Base-by-base conservation (phyloP, 2,797 vertebrate genomes). In the Crenuchus spilurus region DNA sequence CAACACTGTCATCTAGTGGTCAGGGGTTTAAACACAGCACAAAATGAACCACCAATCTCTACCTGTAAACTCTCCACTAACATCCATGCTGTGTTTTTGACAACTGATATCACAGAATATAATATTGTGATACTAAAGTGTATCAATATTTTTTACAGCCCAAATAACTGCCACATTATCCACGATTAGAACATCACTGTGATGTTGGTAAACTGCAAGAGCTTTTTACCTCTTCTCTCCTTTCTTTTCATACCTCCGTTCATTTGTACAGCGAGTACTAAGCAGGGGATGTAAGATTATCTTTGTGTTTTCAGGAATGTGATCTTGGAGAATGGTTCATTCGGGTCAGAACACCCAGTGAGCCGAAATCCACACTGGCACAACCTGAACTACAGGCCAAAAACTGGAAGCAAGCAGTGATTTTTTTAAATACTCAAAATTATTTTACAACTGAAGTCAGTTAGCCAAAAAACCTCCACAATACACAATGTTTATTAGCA, bases 231-330 rank as follows among this genome's bases (percentile, higher is more conserved):
- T 10, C 22, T 16, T 1, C 8, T 54, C 1, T 48, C 44, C 51
- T 18, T 48, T 18, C 11, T 20, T 11, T 58, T 39, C 3, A 13
- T 2, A 13, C n/a, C 55, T 0, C 1, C 13, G 51, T 6, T 30
- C 11, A 6, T 11, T 14, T 28, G 24, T 30, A 7, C 24, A 16
- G 51, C 51, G 26, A 30, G 51, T 30, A 26, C 26, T 54, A 30
- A 30, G 48, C 48, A 51, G 51, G 51, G 46, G 26, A 30, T 54
- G 51, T 54, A 75, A 75, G 74, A 75, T 70, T 62, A 75, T 75
- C 74, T 75, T 30, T 61, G 66, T 75, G 74, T 62, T 54, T 75
- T 75, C 74, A 75, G 74, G 74, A 75, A 75, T 70, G 74, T 63
- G 74, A 75, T 75, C 74, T 60, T 18, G 64, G 74, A 70, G 74